phyloP scores from a whole-genome alignment of 2,888 invertebrate species.

The Argynnis bischoffii region DNA sequence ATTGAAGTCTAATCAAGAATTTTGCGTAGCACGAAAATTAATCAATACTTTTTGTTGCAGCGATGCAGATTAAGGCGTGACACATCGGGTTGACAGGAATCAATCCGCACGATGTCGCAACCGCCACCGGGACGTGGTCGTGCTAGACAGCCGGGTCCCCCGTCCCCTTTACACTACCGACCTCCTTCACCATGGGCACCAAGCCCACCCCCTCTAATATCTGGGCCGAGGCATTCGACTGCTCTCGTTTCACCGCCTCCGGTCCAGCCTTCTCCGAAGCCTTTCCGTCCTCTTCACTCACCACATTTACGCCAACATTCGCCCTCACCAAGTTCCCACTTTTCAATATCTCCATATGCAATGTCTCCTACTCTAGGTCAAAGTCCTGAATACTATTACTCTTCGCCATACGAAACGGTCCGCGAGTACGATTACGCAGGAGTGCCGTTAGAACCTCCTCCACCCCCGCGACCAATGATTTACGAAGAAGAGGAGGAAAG shows the following conservation, averaged over 20 bases:
- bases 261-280: constrained; percentile 81
- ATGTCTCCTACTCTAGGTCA: constrained; percentile 83
- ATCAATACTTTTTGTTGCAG: constrained; percentile 63
- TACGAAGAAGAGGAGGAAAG: constrained; percentile 87
- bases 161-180: constrained; percentile 85
- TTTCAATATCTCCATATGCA: constrained; percentile 76
- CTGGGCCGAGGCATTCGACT: constrained; percentile 81
- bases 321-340: constrained; percentile 76
- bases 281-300: constrained; percentile 74
- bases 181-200: constrained; percentile 90
- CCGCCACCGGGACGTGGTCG: constrained; percentile 79
- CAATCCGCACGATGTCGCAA: constrained; percentile 80
- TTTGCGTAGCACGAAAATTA: constrained; percentile 8
- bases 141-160: constrained; percentile 70
- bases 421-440: constrained; percentile 88
- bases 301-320: constrained; percentile 76
- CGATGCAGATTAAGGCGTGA: constrained; percentile 79
- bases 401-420: constrained; percentile 80
- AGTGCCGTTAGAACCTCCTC: constrained; percentile 89
- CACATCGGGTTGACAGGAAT: constrained; percentile 79
- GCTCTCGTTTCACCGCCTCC: constrained; percentile 81
- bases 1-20: not conserved
- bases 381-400: constrained; percentile 83
- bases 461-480: constrained; percentile 86
- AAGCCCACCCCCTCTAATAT: constrained; percentile 87